Conservation (phyloP, 2,797 vertebrate species). For the Poeciliopsis infans region DNA sequence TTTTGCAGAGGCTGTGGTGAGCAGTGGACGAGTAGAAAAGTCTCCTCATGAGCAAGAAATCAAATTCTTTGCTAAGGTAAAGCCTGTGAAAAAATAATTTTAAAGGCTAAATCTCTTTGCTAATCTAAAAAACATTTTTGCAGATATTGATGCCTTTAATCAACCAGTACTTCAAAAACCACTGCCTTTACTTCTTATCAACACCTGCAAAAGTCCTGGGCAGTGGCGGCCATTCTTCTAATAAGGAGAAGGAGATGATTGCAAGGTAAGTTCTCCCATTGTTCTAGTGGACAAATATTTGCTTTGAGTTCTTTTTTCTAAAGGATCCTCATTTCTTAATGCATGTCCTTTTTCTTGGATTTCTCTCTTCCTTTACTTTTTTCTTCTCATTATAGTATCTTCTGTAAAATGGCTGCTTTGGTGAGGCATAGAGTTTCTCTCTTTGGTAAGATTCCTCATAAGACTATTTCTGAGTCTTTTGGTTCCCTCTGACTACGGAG, state of each 20-base stretch:
- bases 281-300: neutral
- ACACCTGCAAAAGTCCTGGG: slow-evolving; percentile 93
- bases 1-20: slow-evolving; percentile 91
- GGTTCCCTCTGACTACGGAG: neutral
- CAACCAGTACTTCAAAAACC: slow-evolving; percentile 96
- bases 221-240: slow-evolving; percentile 92
- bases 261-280: slow-evolving; percentile 82
- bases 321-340: neutral
- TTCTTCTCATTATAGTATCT: slow-evolving; percentile 82
- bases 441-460: slow-evolving; percentile 86
- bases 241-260: slow-evolving; percentile 98
- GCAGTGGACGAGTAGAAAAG: slow-evolving; percentile 94
- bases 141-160: slow-evolving; percentile 93
- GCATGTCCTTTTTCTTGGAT: slow-evolving; percentile 26
- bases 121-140: slow-evolving; percentile 14
- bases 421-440: slow-evolving; percentile 95
- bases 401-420: slow-evolving; percentile 95
- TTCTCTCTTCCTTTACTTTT: slow-evolving; percentile 40
- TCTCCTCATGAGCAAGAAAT: slow-evolving; percentile 97
- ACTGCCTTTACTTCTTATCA: slow-evolving; percentile 95
- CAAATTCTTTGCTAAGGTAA: slow-evolving; percentile 95
- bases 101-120: neutral
- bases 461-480: slow-evolving; percentile 19
- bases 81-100: neutral
- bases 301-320: neutral